Evolutionary conservation across 2,113 vertebrate species (phyloP), one percentile per base, ranked within the genome.

Genomic region (Stegastes partitus): DNA sequence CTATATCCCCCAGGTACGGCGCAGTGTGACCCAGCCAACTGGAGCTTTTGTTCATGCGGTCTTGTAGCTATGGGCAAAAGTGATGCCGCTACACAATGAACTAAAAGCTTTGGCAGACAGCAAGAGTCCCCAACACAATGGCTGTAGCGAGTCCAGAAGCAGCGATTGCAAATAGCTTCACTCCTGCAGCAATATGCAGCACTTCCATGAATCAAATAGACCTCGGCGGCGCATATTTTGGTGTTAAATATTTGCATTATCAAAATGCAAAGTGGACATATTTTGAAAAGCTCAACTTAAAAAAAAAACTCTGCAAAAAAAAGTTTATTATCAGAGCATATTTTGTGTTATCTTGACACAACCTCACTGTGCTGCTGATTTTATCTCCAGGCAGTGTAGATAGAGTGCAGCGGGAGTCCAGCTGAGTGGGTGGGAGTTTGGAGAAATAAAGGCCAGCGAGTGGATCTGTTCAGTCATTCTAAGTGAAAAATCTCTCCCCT

Each of bases 51-150:
- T 89, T 78, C 84, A 64, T 70, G 80, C 12, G 42, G 81, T 72
- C 77, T 81, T 62, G 39, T 81, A 68, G 85, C 89, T 69, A 28
- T 58, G 70, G 84, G 90, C 86, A 83, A 83, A 91, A 87, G 50
- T 74, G 83, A 79, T 85, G 83, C 77, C 51, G 81, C 76, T n/a
- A 34, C 80, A 91, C 79, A 91, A 89, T 84, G 59, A 56, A 82
- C 87, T 92, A 88, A 93, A 92, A 92, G 91, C 87, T 77, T 84
- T 82, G 86, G 84, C 70, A 26, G 68, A 81, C 31, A 55, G 71
- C 71, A 61, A 72, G 55, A 80, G 54, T 65, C 37, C 19, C 28
- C 44, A 31, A 69, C 87, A 91, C 88, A 91, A 91, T 84, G 71
- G 79, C 80, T 79, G 74, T 10, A 65, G 81, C 53, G 2, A 4